These are phyloP conservation scores for Carcinoscorpius rotundicauda DNA, from an alignment of 1,140 invertebrate genomes.

Conservation along the genomic window DNA sequence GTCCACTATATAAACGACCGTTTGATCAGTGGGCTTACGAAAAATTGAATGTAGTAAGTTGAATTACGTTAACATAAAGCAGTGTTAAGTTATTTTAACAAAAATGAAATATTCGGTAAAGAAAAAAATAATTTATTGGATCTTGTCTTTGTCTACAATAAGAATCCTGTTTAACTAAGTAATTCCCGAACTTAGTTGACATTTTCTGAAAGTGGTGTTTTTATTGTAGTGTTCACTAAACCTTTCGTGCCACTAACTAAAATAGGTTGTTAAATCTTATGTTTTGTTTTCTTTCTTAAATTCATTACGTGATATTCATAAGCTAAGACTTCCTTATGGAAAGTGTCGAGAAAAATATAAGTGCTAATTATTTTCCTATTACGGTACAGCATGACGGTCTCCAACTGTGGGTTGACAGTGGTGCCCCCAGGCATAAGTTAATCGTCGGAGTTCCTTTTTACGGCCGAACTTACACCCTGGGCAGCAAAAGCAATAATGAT, in stretches of 20 bases:
- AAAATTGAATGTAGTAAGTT: constrained; percentile 67
- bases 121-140: too few species aligned
- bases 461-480: constrained; percentile 63
- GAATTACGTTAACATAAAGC: background rate
- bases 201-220: too few species aligned
- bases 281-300: background rate
- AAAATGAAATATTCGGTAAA: background rate
- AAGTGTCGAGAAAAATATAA: background rate
- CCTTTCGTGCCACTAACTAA: too few species aligned
- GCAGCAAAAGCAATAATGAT: constrained; percentile 22
- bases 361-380: background rate
- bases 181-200: too few species aligned
- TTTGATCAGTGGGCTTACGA: constrained; percentile 71
- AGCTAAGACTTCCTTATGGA: background rate
- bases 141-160: too few species aligned
- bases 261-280: background rate
- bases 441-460: constrained; percentile 76
- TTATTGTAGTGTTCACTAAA: too few species aligned
- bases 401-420: constrained; percentile 68
- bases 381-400: constrained; percentile 60
- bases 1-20: constrained; percentile 63
- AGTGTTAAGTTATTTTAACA: constrained; percentile 1
- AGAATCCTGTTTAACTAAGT: too few species aligned
- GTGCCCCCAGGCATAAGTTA: constrained; percentile 71
- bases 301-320: background rate